phyloP scores from a whole-genome alignment of 2,113 vertebrate species.

The Anhinga anhinga region DNA sequence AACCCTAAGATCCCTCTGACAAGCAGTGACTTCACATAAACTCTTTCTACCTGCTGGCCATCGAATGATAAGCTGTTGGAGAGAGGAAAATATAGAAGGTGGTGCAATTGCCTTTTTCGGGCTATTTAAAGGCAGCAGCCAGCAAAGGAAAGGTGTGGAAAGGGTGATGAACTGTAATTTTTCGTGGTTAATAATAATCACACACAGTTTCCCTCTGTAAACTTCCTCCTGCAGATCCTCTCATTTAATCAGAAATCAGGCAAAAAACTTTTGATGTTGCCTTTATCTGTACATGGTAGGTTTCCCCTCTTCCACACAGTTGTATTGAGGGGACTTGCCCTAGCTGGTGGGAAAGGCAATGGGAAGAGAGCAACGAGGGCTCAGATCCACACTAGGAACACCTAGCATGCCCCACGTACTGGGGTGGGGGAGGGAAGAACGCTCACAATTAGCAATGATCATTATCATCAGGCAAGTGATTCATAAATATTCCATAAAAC shows the following conservation, averaged over 20 bases:
- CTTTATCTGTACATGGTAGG: background rate
- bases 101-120: background rate
- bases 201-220: background rate
- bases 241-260: background rate
- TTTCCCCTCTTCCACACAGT: background rate
- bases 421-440: background rate
- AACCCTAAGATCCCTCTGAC: background rate
- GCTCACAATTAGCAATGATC: conserved; percentile 59
- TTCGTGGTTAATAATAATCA: background rate
- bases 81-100: background rate
- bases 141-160: background rate
- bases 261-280: background rate
- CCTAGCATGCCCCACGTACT: background rate
- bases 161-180: background rate
- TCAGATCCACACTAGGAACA: background rate
- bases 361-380: background rate
- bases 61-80: background rate
- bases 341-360: background rate
- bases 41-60: background rate
- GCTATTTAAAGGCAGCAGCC: background rate
- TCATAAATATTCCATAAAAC: conserved; percentile 64
- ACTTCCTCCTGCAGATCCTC: background rate
- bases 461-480: conserved; percentile 43
- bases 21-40: background rate
- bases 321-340: background rate